Evolutionary conservation across 2,888 invertebrate species (phyloP), one percentile per base, ranked within the genome.

Genomic region (Caenorhabditis wallacei): DNA sequence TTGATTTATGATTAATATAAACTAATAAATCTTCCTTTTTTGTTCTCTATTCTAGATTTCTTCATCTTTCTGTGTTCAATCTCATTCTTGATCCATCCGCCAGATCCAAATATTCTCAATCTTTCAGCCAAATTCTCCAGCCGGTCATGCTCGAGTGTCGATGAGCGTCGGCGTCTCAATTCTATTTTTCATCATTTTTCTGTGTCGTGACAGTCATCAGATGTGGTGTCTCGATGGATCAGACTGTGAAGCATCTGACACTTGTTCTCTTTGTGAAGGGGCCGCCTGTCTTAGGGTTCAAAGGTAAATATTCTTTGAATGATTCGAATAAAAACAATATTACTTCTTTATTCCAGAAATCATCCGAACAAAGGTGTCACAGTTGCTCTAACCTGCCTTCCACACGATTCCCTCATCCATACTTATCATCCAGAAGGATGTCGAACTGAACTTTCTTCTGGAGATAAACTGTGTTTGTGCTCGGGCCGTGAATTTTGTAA

Each of bases 161-260:
- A 82, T 82, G 82, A 82, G 26, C 70, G 59, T 72, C 78, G 61
- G 76, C 75, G 56, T 63, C 54, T 71, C 66, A 43, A n/a, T 76
- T 59, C 53, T 76, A 48, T 26, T 76, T 48, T 35, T 71, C 20
- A 24, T 70, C 26, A 22, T 70, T 37, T 22, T 71, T 46, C 64
- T 79, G 56, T 71, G 64, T 40, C 64, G 70, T 56, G 57, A 26
- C 79, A 71, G 56, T 56, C 70, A 76, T 61, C 53, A 82, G 54
- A 59, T 85, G 59, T 85, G 80, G 79, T 88, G 88, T 75, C 74
- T 87, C n/a, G 88, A 88, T 51, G 88, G 88, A n/a, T 82, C 83
- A 5, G 85, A 88, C 40, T 88, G 88, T 59, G 69, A 78, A 11
- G 8, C 54, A 43, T 64, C 71, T 0, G 59, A 76, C 16, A 80